Conservation (phyloP, 2,113 vertebrate species). For the Syngnathus typhle region DNA sequence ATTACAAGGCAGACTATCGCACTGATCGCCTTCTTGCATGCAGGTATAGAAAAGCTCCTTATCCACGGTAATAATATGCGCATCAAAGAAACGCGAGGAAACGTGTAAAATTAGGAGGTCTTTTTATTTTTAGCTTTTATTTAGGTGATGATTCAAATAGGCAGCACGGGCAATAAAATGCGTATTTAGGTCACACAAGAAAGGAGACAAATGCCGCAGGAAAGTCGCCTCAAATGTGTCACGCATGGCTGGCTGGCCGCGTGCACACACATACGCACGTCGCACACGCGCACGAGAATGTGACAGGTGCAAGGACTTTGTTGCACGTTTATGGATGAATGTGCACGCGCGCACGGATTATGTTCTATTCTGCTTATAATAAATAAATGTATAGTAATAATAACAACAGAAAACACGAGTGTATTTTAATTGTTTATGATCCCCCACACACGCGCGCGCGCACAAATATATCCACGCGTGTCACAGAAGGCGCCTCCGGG, state of each 20-base stretch:
- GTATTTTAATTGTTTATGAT: background rate
- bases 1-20: slow-evolving; percentile 62
- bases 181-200: slow-evolving; percentile 68
- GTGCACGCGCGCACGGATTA: no score
- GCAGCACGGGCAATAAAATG: slow-evolving; percentile 61
- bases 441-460: background rate
- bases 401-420: background rate
- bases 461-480: background rate
- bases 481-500: slow-evolving; percentile 60
- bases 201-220: slow-evolving; percentile 67
- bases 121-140: slow-evolving; percentile 9
- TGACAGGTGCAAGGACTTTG: slow-evolving; percentile 7
- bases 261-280: slow-evolving; percentile 12
- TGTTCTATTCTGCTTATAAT: no score
- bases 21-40: slow-evolving; percentile 52
- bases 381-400: background rate
- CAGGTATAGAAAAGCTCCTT: slow-evolving; percentile 63
- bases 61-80: slow-evolving; percentile 64
- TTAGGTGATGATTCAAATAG: slow-evolving; percentile 43
- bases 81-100: slow-evolving; percentile 61
- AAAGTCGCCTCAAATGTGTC: slow-evolving; percentile 63
- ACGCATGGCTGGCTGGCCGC: slow-evolving; percentile 56
- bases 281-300: slow-evolving; percentile 20
- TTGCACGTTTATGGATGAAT: no score
- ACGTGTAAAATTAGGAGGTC: slow-evolving; percentile 50